These are phyloP conservation scores for Tamias sibiricus DNA, from an alignment of 2,113 vertebrate genomes.

Conservation along the genomic window DNA sequence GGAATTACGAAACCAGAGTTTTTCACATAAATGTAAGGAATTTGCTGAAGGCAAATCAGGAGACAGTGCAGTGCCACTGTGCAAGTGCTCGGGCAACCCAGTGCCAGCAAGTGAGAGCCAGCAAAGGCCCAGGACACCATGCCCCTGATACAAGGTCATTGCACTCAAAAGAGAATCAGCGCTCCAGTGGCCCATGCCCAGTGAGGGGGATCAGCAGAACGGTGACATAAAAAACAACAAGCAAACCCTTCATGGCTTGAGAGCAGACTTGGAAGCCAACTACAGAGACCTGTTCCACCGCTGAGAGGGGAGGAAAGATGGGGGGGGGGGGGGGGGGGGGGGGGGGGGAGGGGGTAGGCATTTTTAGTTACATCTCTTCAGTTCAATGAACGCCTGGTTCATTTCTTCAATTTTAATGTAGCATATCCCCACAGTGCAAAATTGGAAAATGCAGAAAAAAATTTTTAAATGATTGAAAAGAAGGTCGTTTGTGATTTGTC, in stretches of 20 bases:
- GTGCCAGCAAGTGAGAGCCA: background rate
- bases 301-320: background rate
- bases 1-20: background rate
- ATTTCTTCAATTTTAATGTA: background rate
- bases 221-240: background rate
- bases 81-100: background rate
- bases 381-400: background rate
- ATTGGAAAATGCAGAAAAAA: background rate
- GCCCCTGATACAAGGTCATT: background rate
- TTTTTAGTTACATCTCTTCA: background rate
- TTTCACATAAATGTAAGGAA: background rate
- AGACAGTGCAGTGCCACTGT: background rate
- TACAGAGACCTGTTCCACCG: background rate
- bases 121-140: background rate
- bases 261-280: background rate
- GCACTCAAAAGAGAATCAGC: background rate
- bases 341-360: background rate
- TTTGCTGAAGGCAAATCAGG: background rate
- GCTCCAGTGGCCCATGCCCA: background rate
- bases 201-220: background rate
- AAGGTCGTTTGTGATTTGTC: background rate
- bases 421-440: background rate
- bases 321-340: background rate
- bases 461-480: background rate
- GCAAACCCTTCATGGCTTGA: slow-evolving; percentile 27